Conservation (phyloP, 2,797 vertebrate genomes). For the Cheirogaleus major region DNA sequence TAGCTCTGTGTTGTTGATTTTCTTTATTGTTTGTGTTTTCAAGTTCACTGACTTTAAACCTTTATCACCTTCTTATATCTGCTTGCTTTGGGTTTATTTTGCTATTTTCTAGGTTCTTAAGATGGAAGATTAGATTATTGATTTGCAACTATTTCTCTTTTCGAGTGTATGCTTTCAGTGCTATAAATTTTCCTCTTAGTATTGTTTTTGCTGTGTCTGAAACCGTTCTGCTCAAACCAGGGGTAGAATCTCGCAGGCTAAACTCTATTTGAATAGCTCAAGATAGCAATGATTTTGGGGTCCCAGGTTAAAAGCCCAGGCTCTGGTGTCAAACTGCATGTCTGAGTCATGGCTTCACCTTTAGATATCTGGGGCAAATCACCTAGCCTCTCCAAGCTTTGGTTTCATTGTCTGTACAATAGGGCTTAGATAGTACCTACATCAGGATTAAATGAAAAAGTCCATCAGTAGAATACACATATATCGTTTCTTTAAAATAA, state of each 20-base stretch:
- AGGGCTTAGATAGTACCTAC: neutral
- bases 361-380: neutral
- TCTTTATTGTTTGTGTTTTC: neutral
- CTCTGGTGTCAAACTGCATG: neutral
- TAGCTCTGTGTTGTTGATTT: neutral
- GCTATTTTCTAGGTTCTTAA: neutral
- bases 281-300: neutral
- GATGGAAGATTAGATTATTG: neutral
- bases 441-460: neutral
- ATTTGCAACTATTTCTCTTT: neutral
- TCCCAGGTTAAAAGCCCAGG: neutral
- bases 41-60: neutral
- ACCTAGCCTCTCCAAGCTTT: neutral
- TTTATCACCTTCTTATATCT: neutral
- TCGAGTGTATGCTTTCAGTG: neutral
- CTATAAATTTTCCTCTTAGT: neutral
- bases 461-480: neutral
- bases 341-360: neutral
- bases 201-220: neutral
- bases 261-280: neutral
- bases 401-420: neutral
- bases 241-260: neutral
- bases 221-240: neutral
- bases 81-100: neutral
- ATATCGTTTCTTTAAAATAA: neutral